Evolutionary conservation across 2,888 invertebrate genomes (phyloP).

Genomic region (Drosophila rubida): DNA sequence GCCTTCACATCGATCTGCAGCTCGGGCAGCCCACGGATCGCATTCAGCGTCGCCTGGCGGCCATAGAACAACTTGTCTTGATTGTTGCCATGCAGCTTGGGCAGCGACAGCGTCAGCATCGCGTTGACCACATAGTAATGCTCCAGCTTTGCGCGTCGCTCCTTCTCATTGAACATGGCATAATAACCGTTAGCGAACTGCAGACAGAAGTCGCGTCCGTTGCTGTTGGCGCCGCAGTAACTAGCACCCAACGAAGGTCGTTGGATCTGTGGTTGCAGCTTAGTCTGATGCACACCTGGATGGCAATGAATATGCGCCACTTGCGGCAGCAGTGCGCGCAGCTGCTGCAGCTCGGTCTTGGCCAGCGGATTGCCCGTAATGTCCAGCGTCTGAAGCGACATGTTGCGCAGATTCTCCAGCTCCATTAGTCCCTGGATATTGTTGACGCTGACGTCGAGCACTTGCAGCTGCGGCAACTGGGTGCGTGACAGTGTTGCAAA

Average conservation of each 20-base stretch:
- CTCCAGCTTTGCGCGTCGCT: slow-evolving; percentile 8
- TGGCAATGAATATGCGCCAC: slow-evolving; percentile 10
- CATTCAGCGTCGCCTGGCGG: background rate
- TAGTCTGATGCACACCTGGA: background rate
- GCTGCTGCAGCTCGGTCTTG: background rate
- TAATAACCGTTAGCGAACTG: slow-evolving; percentile 22
- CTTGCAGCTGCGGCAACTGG: slow-evolving; percentile 11
- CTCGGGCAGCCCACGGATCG: slow-evolving; percentile 33
- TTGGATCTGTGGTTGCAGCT: background rate
- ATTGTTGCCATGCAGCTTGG: background rate
- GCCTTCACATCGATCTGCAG: slow-evolving; percentile 2
- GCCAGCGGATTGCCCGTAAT: slow-evolving; percentile 35
- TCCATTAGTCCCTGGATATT: slow-evolving; percentile 26
- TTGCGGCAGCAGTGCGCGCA: slow-evolving; percentile 25
- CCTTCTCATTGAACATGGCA: slow-evolving; percentile 21
- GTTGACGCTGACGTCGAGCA: slow-evolving; percentile 46
- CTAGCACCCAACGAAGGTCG: background rate
- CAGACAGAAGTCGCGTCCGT: background rate
- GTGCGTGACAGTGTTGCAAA: slow-evolving; percentile 9
- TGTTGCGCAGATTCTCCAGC: slow-evolving; percentile 16
- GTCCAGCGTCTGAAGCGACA: slow-evolving; percentile 10
- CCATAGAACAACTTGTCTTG: slow-evolving; percentile 29
- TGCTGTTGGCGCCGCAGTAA: background rate
- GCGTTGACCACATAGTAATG: slow-evolving; percentile 17
- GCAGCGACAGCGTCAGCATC: slow-evolving; percentile 33